phyloP scores from a whole-genome alignment of 2,113 vertebrate genomes.

The Axis porcinus region DNA sequence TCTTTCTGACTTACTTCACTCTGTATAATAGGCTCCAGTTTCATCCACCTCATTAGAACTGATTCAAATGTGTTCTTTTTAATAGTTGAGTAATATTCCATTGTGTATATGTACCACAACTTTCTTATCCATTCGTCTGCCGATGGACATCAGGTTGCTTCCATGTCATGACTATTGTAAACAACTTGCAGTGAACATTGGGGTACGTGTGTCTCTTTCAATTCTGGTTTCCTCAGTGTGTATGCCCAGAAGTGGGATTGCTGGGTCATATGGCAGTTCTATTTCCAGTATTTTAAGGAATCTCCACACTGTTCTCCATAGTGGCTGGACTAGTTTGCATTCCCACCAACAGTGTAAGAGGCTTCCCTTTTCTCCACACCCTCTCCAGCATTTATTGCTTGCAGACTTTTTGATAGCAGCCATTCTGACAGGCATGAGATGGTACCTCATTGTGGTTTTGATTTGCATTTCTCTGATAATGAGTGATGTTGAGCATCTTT shows the following conservation, averaged over 20 bases:
- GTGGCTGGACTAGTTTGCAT: neutral
- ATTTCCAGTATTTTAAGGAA: neutral
- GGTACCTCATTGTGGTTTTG: neutral
- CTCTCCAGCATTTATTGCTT: neutral
- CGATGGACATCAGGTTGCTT: neutral
- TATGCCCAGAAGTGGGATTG: neutral
- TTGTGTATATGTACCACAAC: neutral
- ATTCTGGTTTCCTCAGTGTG: fast-evolving
- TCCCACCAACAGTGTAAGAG: neutral
- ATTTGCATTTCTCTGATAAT: neutral
- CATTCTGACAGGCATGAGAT: fast-evolving
- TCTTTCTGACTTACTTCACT: neutral
- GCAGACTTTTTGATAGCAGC: neutral
- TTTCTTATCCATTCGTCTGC: neutral
- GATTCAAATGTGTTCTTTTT: neutral
- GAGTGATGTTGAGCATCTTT: neutral
- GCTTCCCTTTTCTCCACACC: neutral
- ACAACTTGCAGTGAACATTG: neutral
- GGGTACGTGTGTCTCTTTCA: neutral
- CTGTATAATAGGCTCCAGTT: neutral
- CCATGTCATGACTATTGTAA: neutral
- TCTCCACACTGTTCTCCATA: neutral
- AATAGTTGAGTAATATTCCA: neutral
- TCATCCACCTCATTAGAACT: neutral
- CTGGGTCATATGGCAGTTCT: neutral